Percentiles rank a stretch among this genome's conserved stretches.
Evolutionary conservation across 1,140 invertebrate genomes (phyloP).

Genomic region (Popillia japonica): DNA sequence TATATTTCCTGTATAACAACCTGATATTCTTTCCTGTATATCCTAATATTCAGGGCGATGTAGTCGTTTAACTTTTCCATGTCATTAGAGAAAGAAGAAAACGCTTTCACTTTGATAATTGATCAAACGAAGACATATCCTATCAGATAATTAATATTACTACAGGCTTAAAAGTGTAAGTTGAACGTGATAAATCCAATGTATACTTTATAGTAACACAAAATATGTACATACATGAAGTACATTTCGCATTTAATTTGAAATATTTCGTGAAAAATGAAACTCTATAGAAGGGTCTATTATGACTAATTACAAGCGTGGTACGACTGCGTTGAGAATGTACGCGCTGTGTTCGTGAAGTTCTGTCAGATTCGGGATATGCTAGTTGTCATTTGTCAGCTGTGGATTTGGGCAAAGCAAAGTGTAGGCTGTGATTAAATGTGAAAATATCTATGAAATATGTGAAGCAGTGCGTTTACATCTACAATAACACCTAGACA

Average conservation of each 20-base stretch:
- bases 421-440: not conserved
- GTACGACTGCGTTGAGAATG: not conserved
- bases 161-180: not conserved
- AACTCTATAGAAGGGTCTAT: not conserved
- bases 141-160: not conserved
- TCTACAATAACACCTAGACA: not conserved
- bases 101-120: slow-evolving; percentile 5
- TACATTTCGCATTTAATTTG: not conserved
- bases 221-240: not conserved
- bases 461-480: not conserved
- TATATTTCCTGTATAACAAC: no score
- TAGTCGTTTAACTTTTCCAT: not conserved
- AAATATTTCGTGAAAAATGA: not conserved
- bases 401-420: not conserved
- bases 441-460: not conserved
- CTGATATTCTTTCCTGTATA: not conserved
- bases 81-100: not conserved
- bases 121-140: not conserved
- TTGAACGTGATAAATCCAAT: not conserved
- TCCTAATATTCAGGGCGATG: not conserved
- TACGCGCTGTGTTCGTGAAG: not conserved
- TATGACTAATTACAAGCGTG: not conserved
- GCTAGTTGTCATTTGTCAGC: not conserved
- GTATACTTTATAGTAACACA: not conserved
- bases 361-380: not conserved